Evolutionary conservation across 2,797 vertebrate genomes (phyloP).

Genomic region (Channa striata): DNA sequence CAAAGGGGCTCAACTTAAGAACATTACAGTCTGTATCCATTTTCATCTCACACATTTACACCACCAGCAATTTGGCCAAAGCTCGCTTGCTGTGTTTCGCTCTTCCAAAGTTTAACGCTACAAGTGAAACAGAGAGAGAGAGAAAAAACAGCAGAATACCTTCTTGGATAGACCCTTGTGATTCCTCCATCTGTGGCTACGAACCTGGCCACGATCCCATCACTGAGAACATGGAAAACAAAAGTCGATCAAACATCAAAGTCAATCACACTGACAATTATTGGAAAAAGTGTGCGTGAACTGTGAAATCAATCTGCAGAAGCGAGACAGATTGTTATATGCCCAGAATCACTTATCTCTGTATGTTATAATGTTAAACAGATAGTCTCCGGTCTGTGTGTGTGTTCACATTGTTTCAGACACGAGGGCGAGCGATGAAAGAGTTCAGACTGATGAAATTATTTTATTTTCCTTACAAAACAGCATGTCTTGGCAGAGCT

Average conservation of each 20-base stretch:
- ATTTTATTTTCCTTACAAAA: constrained; percentile 55
- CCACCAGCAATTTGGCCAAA: constrained; percentile 32
- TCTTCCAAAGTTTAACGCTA: constrained; percentile 3
- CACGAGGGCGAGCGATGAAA: constrained; percentile 61
- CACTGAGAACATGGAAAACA: constrained; percentile 80
- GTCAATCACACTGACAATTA: constrained; percentile 22
- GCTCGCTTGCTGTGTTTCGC: constrained; percentile 4
- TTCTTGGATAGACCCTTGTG: constrained; percentile 95
- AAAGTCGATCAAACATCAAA: constrained; percentile 51
- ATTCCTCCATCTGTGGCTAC: constrained; percentile 98
- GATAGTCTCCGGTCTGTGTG: constrained; percentile 42
- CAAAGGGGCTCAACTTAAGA: constrained; percentile 49
- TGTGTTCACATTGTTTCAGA: constrained; percentile 54
- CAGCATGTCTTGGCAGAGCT: constrained; percentile 53
- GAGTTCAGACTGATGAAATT: constrained; percentile 57
- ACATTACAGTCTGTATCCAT: constrained; percentile 59
- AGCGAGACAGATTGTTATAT: constrained; percentile 42
- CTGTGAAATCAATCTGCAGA: constrained; percentile 37
- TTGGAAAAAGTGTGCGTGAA: constrained; percentile 23
- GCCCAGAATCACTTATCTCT: constrained; percentile 46
- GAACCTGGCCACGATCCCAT: constrained; percentile 92
- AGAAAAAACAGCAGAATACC: constrained; percentile 81
- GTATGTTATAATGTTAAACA: constrained; percentile 64
- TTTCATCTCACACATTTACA: constrained; percentile 66
- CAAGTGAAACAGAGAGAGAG: constrained; percentile 33